phyloP scores from a whole-genome alignment of 2,888 invertebrate genomes.

The Aspidapion aeneum region DNA sequence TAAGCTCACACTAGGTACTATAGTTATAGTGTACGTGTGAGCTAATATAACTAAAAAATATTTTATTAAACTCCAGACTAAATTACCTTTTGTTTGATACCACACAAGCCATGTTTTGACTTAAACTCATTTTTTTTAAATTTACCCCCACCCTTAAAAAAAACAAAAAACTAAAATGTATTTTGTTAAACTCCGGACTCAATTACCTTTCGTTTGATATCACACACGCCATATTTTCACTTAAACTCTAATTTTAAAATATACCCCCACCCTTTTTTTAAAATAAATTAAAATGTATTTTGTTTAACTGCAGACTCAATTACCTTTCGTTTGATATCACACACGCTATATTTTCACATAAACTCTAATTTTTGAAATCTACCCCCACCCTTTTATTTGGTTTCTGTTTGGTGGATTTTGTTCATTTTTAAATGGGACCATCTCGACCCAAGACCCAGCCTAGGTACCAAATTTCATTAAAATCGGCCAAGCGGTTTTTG shows the following conservation, averaged over 20 bases:
- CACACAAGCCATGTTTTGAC: too few relatives aligned
- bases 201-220: not conserved
- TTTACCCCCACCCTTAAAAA: too few relatives aligned
- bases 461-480: not conserved
- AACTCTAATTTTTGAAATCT: not conserved
- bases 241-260: not conserved
- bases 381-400: not conserved
- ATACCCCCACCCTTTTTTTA: not conserved
- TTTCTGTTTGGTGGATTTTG: too few relatives aligned
- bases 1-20: too few relatives aligned
- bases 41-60: too few relatives aligned
- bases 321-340: not conserved
- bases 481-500: not conserved
- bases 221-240: not conserved
- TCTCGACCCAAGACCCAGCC: not conserved
- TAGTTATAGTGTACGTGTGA: too few relatives aligned
- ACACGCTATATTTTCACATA: not conserved
- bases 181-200: too few relatives aligned
- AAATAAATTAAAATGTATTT: not conserved
- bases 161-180: too few relatives aligned
- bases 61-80: too few relatives aligned
- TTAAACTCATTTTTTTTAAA: too few relatives aligned
- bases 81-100: too few relatives aligned
- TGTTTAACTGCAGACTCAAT: not conserved
- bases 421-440: too few relatives aligned